Evolutionary conservation across 2,888 invertebrate genomes (phyloP).

Genomic region (Lycaena phlaeas): DNA sequence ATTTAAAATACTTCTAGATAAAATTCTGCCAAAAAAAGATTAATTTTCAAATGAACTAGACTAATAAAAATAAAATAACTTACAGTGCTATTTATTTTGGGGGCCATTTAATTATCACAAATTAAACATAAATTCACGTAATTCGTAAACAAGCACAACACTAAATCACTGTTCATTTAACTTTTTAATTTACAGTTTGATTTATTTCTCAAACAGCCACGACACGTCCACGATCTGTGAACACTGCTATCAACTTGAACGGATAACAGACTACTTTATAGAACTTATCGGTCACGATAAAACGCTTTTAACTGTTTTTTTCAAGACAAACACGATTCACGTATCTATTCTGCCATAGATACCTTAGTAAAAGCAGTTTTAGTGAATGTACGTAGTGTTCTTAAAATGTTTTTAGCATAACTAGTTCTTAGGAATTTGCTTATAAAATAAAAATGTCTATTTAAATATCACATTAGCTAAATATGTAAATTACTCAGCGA

Average conservation of each 20-base stretch:
- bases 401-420: too few species aligned
- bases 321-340: neutral
- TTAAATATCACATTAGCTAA: too few species aligned
- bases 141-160: neutral
- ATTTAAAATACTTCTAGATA: too few species aligned
- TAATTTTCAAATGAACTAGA: too few species aligned
- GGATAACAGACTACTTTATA: constrained; percentile 1
- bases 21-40: too few species aligned
- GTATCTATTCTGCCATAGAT: neutral
- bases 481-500: too few species aligned
- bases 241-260: neutral
- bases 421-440: too few species aligned
- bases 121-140: neutral
- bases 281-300: constrained; percentile 6
- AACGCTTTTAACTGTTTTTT: neutral
- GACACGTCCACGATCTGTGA: neutral
- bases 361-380: too few species aligned
- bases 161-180: neutral
- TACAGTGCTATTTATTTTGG: neutral
- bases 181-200: too few species aligned
- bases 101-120: neutral
- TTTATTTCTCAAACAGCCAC: neutral
- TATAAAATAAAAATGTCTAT: too few species aligned
- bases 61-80: too few species aligned
- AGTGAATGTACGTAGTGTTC: too few species aligned